A percentile compares a stretch with the other conserved stretches of the same genome.
phyloP scores from a whole-genome alignment of 2,797 vertebrate genomes.

The Amazonetta brasiliensis region DNA sequence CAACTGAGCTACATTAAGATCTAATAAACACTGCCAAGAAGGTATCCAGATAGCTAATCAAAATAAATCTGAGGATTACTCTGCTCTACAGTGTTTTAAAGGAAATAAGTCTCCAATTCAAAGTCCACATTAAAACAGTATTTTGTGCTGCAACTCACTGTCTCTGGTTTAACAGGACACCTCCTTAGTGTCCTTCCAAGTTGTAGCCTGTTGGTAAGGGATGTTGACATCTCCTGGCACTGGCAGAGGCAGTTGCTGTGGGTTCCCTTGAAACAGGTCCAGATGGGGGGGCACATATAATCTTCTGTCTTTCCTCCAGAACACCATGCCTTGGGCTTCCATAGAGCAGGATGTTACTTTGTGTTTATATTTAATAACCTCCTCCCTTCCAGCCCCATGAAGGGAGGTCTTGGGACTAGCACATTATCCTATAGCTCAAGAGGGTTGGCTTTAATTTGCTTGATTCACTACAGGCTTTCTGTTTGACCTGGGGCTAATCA shows the following conservation, averaged over 20 bases:
- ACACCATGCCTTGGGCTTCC: neutral
- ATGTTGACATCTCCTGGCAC: neutral
- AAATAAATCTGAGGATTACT: slow-evolving; percentile 69
- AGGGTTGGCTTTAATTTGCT: slow-evolving; percentile 64
- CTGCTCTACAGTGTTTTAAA: slow-evolving; percentile 30
- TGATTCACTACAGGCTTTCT: slow-evolving; percentile 64
- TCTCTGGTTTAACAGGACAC: neutral
- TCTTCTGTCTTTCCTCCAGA: neutral
- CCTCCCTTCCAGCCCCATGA: slow-evolving; percentile 3
- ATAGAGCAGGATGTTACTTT: slow-evolving; percentile 23
- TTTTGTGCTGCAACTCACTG: neutral
- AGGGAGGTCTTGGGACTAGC: slow-evolving; percentile 35
- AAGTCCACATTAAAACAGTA: neutral
- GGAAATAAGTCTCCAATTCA: neutral
- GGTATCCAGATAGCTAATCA: slow-evolving; percentile 69
- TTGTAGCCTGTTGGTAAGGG: neutral
- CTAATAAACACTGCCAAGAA: slow-evolving; percentile 73
- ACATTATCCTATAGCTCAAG: slow-evolving; percentile 22
- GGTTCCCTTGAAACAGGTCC: neutral
- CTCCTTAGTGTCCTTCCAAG: neutral
- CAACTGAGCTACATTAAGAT: slow-evolving; percentile 15
- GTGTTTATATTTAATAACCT: slow-evolving; percentile 45
- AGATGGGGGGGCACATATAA: rapidly evolving
- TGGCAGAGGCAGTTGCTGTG: neutral
- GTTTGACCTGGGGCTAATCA: slow-evolving; percentile 62